Conservation (phyloP, 2,888 invertebrate species). For the Heteromurus nitidus region DNA sequence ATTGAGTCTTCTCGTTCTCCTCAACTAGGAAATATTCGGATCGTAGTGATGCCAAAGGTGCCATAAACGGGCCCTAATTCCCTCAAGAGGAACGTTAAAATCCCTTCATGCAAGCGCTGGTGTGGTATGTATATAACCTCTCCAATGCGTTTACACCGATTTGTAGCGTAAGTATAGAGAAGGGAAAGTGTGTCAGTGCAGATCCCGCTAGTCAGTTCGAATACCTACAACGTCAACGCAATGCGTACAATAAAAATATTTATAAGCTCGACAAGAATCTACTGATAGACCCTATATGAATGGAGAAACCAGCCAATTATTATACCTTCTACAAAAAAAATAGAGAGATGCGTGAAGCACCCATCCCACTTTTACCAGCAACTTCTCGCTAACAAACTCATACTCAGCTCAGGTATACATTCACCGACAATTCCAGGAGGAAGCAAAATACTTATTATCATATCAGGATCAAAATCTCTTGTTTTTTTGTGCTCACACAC, state of each 20-base stretch:
- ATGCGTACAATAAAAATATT: slow-evolving; percentile 4
- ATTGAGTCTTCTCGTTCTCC: too few relatives aligned
- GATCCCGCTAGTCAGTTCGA: not conserved
- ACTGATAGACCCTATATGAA: not conserved
- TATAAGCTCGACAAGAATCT: not conserved
- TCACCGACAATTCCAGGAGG: too few relatives aligned
- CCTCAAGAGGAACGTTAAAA: not conserved
- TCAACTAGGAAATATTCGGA: slow-evolving; percentile 5
- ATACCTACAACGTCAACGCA: not conserved
- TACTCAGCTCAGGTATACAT: not conserved
- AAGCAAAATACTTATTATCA: too few relatives aligned
- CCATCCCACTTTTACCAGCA: not conserved
- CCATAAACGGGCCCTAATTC: not conserved
- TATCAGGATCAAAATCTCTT: too few relatives aligned
- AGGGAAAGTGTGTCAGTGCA: not conserved
- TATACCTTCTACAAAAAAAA: not conserved
- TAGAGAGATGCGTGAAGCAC: not conserved
- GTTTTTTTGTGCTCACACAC: too few relatives aligned
- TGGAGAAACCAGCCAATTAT: not conserved
- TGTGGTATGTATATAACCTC: not conserved
- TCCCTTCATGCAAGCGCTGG: slow-evolving; percentile 5
- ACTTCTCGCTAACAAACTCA: not conserved
- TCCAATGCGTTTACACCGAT: not conserved
- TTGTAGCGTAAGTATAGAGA: not conserved
- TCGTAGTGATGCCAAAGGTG: not conserved